Conservation (phyloP, 2,113 vertebrate species). For the Monarcha castaneiventris region DNA sequence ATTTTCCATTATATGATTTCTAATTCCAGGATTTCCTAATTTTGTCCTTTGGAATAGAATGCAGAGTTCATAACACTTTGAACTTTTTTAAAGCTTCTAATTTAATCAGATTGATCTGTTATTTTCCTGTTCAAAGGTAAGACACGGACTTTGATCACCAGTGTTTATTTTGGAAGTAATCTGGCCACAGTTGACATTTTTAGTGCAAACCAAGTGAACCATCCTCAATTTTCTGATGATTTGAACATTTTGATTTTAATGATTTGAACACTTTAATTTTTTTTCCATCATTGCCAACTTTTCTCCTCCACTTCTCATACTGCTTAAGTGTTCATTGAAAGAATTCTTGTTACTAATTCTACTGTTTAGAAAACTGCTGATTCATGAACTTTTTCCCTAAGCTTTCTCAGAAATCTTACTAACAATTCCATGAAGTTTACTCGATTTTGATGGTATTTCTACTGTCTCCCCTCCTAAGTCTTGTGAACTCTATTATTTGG, state of each 20-base stretch:
- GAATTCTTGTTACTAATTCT: neutral
- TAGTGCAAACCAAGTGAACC: neutral
- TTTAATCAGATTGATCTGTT: neutral
- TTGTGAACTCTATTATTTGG: neutral
- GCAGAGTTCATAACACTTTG: neutral
- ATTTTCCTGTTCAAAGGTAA: neutral
- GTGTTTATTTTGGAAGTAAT: neutral
- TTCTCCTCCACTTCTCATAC: neutral
- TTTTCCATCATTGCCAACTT: neutral
- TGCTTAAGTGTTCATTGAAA: neutral
- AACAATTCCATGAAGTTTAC: neutral
- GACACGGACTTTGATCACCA: neutral
- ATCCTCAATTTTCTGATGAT: neutral
- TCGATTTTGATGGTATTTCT: neutral
- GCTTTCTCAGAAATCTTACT: neutral
- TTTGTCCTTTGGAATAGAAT: neutral
- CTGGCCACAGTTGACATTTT: neutral
- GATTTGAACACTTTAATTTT: neutral
- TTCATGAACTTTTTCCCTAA: neutral
- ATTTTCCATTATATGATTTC: neutral
- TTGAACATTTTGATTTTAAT: neutral
- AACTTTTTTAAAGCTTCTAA: neutral
- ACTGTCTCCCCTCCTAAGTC: neutral
- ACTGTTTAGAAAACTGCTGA: neutral
- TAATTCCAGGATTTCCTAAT: neutral